Conservation (phyloP, 2,797 vertebrate genomes). For the Adrianichthys oophorus region DNA sequence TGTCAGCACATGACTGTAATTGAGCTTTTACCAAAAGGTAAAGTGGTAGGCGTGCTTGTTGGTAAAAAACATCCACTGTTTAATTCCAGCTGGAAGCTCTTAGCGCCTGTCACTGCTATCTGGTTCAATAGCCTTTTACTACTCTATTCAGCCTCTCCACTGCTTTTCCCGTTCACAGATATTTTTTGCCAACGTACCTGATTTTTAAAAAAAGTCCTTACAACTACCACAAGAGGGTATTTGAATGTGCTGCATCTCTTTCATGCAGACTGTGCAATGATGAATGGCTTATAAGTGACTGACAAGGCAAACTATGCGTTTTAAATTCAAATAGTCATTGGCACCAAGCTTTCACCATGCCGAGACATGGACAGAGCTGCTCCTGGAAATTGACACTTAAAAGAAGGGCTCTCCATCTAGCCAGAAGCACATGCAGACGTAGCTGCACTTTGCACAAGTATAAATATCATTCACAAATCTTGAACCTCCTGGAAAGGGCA, state of each 20-base stretch:
- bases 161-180: conserved; percentile 32
- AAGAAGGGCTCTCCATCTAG: conserved; percentile 55
- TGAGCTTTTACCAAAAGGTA: conserved; percentile 17
- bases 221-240: conserved; percentile 46
- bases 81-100: conserved; percentile 37
- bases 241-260: conserved; percentile 37
- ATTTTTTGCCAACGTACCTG: conserved; percentile 47
- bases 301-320: conserved; percentile 51
- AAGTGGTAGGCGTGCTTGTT: conserved; percentile 16
- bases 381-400: conserved; percentile 55
- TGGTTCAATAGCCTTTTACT: conserved; percentile 35
- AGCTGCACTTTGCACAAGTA: conserved; percentile 45
- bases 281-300: conserved; percentile 57
- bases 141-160: conserved; percentile 25
- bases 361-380: conserved; percentile 48
- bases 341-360: conserved; percentile 44
- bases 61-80: conserved; percentile 19
- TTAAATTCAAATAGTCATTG: conserved; percentile 50
- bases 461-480: conserved; percentile 32
- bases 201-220: conserved; percentile 25
- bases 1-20: not conserved
- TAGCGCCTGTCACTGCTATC: conserved; percentile 26
- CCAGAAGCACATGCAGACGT: conserved; percentile 30
- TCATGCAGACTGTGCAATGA: conserved; percentile 29
- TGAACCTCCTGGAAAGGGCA: conserved; percentile 21